Conservation (phyloP, 2,797 vertebrate species). For the Gallinago nigripennis region DNA sequence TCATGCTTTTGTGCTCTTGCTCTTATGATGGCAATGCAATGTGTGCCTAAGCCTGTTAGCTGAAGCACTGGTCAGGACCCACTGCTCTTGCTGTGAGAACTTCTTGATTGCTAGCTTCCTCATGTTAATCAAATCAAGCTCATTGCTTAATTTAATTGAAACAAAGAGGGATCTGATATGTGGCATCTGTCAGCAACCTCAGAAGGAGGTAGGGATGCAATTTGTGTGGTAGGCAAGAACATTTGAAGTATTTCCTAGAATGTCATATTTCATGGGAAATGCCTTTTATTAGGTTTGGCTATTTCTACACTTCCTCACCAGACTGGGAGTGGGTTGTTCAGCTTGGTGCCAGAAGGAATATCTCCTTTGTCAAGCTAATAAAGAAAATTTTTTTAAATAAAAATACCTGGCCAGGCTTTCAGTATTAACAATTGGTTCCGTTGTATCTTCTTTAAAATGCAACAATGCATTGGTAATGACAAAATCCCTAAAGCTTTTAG, state of each 20-base stretch:
- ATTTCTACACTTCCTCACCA: not conserved
- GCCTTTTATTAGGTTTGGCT: not conserved
- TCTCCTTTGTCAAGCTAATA: not conserved
- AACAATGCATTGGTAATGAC: not conserved
- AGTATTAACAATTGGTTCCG: not conserved
- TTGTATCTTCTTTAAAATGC: not conserved
- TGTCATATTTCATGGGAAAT: not conserved
- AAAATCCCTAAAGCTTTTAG: not conserved
- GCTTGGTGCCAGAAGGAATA: not conserved
- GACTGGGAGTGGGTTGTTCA: not conserved
- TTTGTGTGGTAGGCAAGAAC: not conserved
- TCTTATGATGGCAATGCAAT: rapidly evolving
- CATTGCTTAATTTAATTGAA: not conserved
- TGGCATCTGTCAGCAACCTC: constrained; percentile 21
- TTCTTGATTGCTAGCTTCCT: not conserved
- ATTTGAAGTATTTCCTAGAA: not conserved
- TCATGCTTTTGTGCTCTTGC: not conserved
- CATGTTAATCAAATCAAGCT: not conserved
- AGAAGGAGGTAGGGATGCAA: not conserved
- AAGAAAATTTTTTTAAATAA: not conserved
- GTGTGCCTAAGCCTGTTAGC: not conserved
- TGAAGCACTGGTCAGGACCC: not conserved
- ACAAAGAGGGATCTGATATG: not conserved
- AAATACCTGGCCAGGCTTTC: not conserved
- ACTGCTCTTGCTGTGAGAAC: not conserved